Evolutionary conservation across 2,888 invertebrate species (phyloP), one percentile per base, ranked within the genome.

Genomic region (Neocrepidodera transversa): DNA sequence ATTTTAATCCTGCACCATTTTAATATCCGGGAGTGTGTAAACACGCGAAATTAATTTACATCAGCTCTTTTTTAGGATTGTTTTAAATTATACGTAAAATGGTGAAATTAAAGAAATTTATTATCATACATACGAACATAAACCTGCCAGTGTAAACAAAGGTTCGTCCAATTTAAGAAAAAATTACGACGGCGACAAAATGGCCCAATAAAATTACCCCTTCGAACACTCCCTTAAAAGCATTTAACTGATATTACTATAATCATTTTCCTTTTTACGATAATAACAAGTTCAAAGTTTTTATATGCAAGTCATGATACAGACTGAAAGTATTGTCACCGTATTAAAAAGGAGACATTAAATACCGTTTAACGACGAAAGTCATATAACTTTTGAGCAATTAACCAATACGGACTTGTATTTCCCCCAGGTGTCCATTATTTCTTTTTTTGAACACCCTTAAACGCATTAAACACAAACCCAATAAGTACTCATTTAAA

Each of bases 341-440:
- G 52, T 53, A 53, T 47, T 52, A 52, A 52, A 50, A 58, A 53
- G 43, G 47, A 53, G 45, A 60, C 60, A 49, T 60, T 55, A 55
- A 54, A 54, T 47, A 57, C 42, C 55, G 49, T 58, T 61, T 64
- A 64, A 64, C 63, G 63, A 55, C 42, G 16, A 55, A 48, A 52
- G 52, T 53, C 55, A 55, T 58, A 61, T 53, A 64, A 49, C 23
- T 63, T 64, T 64, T 64, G 56, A 61, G 56, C 61, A 61, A 63
- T 63, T 63, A 63, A 63, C 55, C 59, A 62, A n/a, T n/a, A n/a
- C n/a, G n/a, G n/a, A n/a, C n/a, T n/a, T n/a, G n/a, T n/a, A n/a
- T n/a, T n/a, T n/a, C n/a, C n/a, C n/a, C n/a, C n/a, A n/a, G n/a
- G n/a, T n/a, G n/a, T n/a, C n/a, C n/a, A n/a, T n/a, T n/a, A n/a